Evolutionary conservation across 2,113 vertebrate species (phyloP).

Genomic region (Gobio gobio): DNA sequence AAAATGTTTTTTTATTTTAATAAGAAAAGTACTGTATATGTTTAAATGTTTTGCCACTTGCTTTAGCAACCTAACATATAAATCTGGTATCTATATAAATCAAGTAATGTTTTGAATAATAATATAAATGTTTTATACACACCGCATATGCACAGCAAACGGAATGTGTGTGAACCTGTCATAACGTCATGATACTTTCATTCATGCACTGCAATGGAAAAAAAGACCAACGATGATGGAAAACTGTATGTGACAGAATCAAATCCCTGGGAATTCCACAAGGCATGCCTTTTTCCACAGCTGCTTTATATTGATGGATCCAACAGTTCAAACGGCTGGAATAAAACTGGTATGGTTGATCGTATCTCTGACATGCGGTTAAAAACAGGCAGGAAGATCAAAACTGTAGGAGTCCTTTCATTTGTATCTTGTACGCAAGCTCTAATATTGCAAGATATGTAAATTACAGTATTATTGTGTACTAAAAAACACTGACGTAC

Average conservation of each 20-base stretch:
- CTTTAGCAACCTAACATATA: too few species aligned
- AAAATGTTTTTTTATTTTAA: too few species aligned
- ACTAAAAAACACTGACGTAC: neutral
- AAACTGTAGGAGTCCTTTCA: neutral
- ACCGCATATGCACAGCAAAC: too few species aligned
- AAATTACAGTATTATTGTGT: conserved; percentile 23
- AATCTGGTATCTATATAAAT: too few species aligned
- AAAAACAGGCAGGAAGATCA: neutral
- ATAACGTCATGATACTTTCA: neutral
- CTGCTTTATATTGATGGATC: conserved; percentile 29
- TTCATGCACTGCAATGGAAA: neutral
- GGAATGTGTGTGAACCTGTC: neutral
- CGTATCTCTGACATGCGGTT: neutral
- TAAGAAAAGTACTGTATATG: too few species aligned
- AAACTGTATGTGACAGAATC: conserved; percentile 18
- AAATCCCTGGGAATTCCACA: conserved; percentile 18
- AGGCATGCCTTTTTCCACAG: neutral
- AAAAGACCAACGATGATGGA: neutral
- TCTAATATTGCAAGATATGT: conserved; percentile 40
- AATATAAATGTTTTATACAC: too few species aligned
- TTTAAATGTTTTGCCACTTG: too few species aligned
- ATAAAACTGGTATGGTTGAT: conserved; percentile 1
- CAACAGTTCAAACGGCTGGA: neutral
- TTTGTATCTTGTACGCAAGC: neutral
- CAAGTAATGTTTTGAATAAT: too few species aligned